A percentile compares a stretch with the other conserved stretches of the same genome.
phyloP scores from a whole-genome alignment of 1,140 invertebrate species.

The Rhagoletis zephyria region DNA sequence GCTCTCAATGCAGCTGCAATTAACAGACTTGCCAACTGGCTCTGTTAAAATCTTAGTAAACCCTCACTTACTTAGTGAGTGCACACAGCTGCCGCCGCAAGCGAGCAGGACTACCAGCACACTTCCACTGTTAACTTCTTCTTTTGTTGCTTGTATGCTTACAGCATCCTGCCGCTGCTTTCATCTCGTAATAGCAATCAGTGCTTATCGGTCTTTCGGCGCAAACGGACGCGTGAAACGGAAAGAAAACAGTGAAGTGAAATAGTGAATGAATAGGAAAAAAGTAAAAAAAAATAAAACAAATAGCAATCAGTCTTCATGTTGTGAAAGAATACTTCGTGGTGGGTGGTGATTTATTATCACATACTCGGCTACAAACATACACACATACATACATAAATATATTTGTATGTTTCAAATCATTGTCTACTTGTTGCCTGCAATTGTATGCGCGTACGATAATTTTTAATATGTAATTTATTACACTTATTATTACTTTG shows the following conservation, averaged over 20 bases:
- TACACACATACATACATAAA: background rate
- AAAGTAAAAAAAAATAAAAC: background rate
- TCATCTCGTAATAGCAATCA: background rate
- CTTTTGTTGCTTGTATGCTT: background rate
- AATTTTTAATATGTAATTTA: background rate
- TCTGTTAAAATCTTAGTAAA: background rate
- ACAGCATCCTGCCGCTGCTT: slow-evolving; percentile 22
- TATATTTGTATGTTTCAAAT: background rate
- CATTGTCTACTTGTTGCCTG: no score
- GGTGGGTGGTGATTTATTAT: background rate
- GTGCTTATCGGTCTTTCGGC: slow-evolving; percentile 30
- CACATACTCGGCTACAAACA: background rate
- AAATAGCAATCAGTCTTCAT: background rate
- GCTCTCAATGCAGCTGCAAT: background rate
- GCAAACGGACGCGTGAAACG: slow-evolving; percentile 11
- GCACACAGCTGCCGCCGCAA: no score
- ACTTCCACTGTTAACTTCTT: no score
- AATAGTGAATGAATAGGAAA: background rate
- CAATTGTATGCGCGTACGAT: background rate
- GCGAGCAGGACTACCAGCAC: no score
- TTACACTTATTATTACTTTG: background rate
- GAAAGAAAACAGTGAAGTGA: background rate
- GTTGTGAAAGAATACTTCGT: background rate
- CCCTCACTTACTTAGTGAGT: no score
- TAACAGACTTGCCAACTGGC: background rate